A percentile compares a stretch with the other conserved stretches of the same genome.
phyloP scores from a whole-genome alignment of 2,888 invertebrate species.

The Dermolepida albohirtum region DNA sequence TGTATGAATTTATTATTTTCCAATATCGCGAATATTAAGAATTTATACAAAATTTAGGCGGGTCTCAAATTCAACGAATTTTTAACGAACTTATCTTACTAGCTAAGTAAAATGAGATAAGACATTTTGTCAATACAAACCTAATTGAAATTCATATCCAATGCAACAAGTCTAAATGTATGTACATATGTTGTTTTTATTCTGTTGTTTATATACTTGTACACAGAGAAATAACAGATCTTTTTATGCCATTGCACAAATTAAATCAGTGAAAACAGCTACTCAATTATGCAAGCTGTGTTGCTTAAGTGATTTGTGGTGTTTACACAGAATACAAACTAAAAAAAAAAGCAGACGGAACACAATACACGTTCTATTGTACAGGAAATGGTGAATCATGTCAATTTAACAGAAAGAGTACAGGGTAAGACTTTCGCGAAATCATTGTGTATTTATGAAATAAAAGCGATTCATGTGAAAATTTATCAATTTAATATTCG shows the following conservation, averaged over 20 bases:
- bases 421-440: too few relatives aligned
- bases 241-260: conserved; percentile 16
- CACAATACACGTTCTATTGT: conserved; percentile 3
- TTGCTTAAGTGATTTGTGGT: conserved; percentile 18
- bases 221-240: conserved; percentile 1
- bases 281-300: conserved; percentile 19
- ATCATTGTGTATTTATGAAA: too few relatives aligned
- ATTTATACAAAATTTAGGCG: too few relatives aligned
- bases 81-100: background rate
- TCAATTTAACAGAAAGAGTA: too few relatives aligned
- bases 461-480: too few relatives aligned
- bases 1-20: too few relatives aligned
- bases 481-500: too few relatives aligned
- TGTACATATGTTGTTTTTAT: background rate
- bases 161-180: too few relatives aligned
- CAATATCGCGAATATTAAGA: too few relatives aligned
- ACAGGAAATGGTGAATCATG: conserved; percentile 20
- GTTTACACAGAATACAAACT: background rate
- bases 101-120: conserved; percentile 2
- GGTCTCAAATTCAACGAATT: too few relatives aligned
- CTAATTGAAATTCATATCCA: background rate
- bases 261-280: conserved; percentile 11
- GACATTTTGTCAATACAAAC: background rate
- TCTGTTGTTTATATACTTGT: background rate
- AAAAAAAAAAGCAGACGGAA: background rate